Evolutionary conservation across 1,140 invertebrate genomes (phyloP).

Genomic region (Trialeurodes vaporariorum): DNA sequence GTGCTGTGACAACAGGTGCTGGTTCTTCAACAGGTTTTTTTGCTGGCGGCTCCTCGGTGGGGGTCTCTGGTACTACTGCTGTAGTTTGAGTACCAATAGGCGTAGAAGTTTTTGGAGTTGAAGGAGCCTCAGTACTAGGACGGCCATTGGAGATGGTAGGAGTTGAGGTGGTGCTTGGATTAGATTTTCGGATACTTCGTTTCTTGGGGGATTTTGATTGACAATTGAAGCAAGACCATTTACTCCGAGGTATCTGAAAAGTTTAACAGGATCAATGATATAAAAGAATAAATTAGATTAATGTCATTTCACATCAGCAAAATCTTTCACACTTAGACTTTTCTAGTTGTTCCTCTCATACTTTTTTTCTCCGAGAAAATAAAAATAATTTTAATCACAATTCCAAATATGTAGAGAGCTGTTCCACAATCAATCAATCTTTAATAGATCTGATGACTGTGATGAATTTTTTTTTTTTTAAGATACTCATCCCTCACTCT

Average conservation of each 20-base stretch:
- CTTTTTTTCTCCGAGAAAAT: no score
- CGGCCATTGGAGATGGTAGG: constrained; percentile 14
- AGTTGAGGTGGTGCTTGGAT: constrained; percentile 11
- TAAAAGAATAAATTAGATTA: constrained; percentile 5
- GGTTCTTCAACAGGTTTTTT: constrained; percentile 14
- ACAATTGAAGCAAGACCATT: constrained; percentile 76
- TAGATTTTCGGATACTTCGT: constrained; percentile 20
- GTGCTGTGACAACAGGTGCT: constrained; percentile 13
- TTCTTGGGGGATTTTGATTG: constrained; percentile 66
- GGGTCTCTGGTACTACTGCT: no score
- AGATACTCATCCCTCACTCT: no score
- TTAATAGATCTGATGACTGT: no score
- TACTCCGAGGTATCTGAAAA: constrained; percentile 58
- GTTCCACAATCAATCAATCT: no score
- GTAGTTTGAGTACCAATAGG: not conserved
- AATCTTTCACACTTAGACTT: not conserved
- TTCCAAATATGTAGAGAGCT: no score
- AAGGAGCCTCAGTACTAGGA: not conserved
- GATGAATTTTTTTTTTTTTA: no score
- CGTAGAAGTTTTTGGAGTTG: not conserved
- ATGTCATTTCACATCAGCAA: not conserved
- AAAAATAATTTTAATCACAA: no score
- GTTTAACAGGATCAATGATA: not conserved
- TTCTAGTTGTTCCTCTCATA: no score
- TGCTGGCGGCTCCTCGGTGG: not conserved